Evolutionary conservation across 2,888 invertebrate species (phyloP).

Genomic region (Smittia aterrima): DNA sequence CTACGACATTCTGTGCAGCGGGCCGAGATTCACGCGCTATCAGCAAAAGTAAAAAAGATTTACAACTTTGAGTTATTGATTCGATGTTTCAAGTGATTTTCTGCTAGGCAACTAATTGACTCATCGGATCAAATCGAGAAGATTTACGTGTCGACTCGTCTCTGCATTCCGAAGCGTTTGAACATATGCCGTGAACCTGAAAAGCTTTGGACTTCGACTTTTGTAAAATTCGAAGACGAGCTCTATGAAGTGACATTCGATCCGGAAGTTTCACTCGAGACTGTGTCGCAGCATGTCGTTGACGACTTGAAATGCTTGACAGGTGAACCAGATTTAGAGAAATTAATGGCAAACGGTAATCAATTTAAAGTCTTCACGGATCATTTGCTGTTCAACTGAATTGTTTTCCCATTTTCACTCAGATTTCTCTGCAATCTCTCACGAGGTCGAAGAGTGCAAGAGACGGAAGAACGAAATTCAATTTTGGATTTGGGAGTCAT

Average conservation of each 20-base stretch:
- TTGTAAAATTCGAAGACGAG: constrained; percentile 44
- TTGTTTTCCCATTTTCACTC: neutral
- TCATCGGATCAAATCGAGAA: constrained; percentile 57
- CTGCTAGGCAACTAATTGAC: constrained; percentile 44
- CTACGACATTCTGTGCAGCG: constrained; percentile 60
- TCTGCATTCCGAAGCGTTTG: constrained; percentile 56
- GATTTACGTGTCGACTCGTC: constrained; percentile 60
- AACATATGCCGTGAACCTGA: constrained; percentile 49
- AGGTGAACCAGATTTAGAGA: constrained; percentile 64
- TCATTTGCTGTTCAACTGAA: neutral
- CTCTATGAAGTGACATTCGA: constrained; percentile 43
- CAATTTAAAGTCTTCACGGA: neutral
- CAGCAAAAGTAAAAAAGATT: constrained; percentile 57
- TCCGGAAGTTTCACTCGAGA: neutral
- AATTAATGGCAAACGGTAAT: constrained; percentile 57
- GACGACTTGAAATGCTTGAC: constrained; percentile 55
- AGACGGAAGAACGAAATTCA: constrained; percentile 55
- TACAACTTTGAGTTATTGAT: neutral
- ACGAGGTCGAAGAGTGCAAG: neutral
- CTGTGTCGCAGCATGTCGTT: neutral
- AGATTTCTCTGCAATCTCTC: constrained; percentile 14
- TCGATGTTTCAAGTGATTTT: neutral
- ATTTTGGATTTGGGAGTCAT: constrained; percentile 64
- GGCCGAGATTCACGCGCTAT: constrained; percentile 59
- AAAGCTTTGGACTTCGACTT: constrained; percentile 46